phyloP scores from a whole-genome alignment of 2,113 vertebrate species.

The Centropus unirufus region DNA sequence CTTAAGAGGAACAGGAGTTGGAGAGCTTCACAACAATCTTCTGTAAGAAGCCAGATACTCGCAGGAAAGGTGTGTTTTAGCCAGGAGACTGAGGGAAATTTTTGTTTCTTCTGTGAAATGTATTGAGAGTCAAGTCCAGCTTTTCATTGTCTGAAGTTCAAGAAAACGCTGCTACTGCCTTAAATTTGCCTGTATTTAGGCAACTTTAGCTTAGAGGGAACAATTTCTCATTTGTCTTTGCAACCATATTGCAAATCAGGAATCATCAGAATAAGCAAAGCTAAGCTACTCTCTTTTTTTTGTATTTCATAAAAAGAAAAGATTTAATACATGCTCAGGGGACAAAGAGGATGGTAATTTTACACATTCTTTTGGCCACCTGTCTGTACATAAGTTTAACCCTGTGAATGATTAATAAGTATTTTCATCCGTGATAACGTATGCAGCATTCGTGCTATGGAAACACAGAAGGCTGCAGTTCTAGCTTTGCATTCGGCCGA shows the following conservation, averaged over 20 bases:
- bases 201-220: not conserved
- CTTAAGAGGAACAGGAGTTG: not conserved
- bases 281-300: not conserved
- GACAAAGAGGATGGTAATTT: not conserved
- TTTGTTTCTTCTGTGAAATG: not conserved
- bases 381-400: not conserved
- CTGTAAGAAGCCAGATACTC: not conserved
- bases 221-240: not conserved
- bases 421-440: slow-evolving; percentile 1
- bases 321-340: not conserved
- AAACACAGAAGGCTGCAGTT: slow-evolving; percentile 5
- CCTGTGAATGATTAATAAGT: not conserved
- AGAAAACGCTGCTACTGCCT: not conserved
- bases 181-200: not conserved
- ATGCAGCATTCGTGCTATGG: not conserved
- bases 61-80: not conserved
- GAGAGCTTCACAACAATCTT: not conserved
- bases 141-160: not conserved
- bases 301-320: not conserved
- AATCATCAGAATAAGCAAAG: not conserved
- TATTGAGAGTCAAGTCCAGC: not conserved
- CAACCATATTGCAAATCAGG: not conserved
- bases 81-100: not conserved
- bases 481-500: slow-evolving; percentile 4
- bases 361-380: not conserved